Base-by-base conservation (phyloP, 2,888 invertebrate genomes). In the Drosophila aldrichi region DNA sequence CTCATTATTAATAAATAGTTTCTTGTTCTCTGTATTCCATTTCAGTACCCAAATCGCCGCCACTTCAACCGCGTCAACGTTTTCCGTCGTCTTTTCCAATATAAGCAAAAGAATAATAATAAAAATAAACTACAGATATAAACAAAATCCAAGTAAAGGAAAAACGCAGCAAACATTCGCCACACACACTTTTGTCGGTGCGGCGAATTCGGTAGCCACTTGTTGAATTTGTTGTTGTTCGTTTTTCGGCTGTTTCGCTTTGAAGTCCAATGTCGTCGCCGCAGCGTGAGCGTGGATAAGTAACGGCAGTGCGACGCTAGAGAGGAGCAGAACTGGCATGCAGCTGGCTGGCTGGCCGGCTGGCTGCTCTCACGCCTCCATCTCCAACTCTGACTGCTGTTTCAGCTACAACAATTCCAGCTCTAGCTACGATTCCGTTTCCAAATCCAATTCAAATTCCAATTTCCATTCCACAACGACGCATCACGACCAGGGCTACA, bases 1-100 rank as follows among this genome's bases (percentile, higher is more conserved):
- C 84, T 74, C 88, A 87, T 84, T 86, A 89, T 89, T 86, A 86
- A 89, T 88, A 86, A 86, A 86, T 88, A 88, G 88, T 86, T 85
- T 86, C 89, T 86, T 89, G 72, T 87, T 87, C 85, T 89, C 77
- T 87, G 60, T 76, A 76, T 85, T 86, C 77, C 80, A 84, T 86
- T 86, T 89, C 86, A 86, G 86, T 86, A 82, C 70, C 69, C 82
- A 82, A 86, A 82, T 69, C 82, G 82, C 74, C 68, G 82, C 68
- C 89, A 73, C 66, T 77, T 68, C 76, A 81, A 71, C 68, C 79
- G 75, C 74, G 74, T 80, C 70, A 83, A 74, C 67, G 87, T 84
- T 78, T 72, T 69, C 60, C 60, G 61, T 49, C 49, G 32, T 46
- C 58, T 56, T 56, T 55, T 14, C 29, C 14, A 16, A n/a, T 29